Percentiles rank a stretch among this genome's conserved stretches.
Evolutionary conservation across 23 tunicate species (phyloP).

Genomic region (Halocynthia roretzi): DNA sequence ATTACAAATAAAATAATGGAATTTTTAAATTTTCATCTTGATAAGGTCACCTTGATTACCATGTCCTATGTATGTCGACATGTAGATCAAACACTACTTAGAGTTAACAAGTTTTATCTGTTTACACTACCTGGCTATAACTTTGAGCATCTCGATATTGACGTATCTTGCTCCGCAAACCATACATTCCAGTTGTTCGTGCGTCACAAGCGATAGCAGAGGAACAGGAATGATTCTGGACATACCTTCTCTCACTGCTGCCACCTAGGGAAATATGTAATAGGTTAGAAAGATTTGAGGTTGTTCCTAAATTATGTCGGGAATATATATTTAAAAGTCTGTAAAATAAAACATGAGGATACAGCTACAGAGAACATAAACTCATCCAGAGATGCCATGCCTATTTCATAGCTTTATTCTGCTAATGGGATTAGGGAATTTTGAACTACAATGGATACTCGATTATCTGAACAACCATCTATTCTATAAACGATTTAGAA

Average conservation of each 20-base stretch:
- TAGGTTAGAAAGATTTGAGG: too few species aligned
- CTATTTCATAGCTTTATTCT: too few species aligned
- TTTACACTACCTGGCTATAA: constrained; percentile 46
- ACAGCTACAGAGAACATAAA: too few species aligned
- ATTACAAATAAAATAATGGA: too few species aligned
- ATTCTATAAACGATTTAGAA: too few species aligned
- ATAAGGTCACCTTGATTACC: neutral
- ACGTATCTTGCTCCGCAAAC: constrained; percentile 95
- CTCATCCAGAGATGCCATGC: too few species aligned
- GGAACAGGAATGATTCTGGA: constrained; percentile 83
- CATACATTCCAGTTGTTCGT: constrained; percentile 62
- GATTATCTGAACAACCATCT: too few species aligned
- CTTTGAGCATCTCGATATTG: constrained; percentile 46
- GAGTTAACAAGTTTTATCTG: neutral
- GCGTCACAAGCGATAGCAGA: constrained; percentile 62
- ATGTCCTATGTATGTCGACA: neutral
- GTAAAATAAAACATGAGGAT: too few species aligned
- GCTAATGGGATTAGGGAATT: too few species aligned
- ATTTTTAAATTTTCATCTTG: neutral
- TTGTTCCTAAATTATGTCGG: too few species aligned
- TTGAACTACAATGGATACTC: too few species aligned
- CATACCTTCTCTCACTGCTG: constrained; percentile 85
- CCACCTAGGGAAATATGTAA: constrained; percentile 10
- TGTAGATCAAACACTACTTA: neutral
- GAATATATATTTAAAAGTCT: too few species aligned